Percentiles rank a stretch among this genome's conserved stretches.
These are phyloP conservation scores for Syngnathus floridae DNA, from an alignment of 2,113 vertebrate genomes.

Conservation along the genomic window DNA sequence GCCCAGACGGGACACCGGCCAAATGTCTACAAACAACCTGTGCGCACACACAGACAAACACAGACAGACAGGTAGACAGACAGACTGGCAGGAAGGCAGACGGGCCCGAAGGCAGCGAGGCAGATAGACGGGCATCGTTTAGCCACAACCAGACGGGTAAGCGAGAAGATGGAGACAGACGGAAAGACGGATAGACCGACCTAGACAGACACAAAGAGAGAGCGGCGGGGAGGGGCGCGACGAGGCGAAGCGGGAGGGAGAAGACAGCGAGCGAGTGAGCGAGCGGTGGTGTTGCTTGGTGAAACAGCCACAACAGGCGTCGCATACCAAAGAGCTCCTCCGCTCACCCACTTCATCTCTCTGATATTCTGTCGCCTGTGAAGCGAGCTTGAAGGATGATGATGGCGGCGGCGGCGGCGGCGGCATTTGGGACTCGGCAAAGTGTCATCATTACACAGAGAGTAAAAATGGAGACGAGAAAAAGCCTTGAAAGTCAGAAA, in stretches of 20 bases:
- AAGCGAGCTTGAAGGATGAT: slow-evolving; percentile 50
- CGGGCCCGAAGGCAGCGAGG: slow-evolving; percentile 1
- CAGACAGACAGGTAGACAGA: slow-evolving; percentile 18
- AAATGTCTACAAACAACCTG: slow-evolving; percentile 80
- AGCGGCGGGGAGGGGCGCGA: not conserved
- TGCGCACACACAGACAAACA: slow-evolving; percentile 68
- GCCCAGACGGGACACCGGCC: slow-evolving; percentile 81
- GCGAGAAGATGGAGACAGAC: not conserved
- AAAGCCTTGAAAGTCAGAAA: slow-evolving; percentile 59
- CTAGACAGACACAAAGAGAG: slow-evolving; percentile 1
- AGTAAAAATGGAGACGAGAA: slow-evolving; percentile 35
- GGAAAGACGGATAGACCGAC: not conserved
- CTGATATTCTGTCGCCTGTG: slow-evolving; percentile 45
- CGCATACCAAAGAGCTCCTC: slow-evolving; percentile 62
- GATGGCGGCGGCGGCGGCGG: slow-evolving; percentile 8
- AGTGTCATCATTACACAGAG: slow-evolving; percentile 61
- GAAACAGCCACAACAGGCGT: slow-evolving; percentile 60
- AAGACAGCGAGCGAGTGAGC: not conserved
- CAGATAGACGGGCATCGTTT: not conserved
- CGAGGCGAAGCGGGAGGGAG: slow-evolving; percentile 12
- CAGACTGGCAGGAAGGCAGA: slow-evolving; percentile 8
- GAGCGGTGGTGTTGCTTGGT: slow-evolving; percentile 24
- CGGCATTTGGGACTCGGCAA: slow-evolving; percentile 46
- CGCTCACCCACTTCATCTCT: slow-evolving; percentile 47
- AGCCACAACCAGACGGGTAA: not conserved